Conservation (phyloP, 2,797 vertebrate genomes). For the Hippoglossus hippoglossus region DNA sequence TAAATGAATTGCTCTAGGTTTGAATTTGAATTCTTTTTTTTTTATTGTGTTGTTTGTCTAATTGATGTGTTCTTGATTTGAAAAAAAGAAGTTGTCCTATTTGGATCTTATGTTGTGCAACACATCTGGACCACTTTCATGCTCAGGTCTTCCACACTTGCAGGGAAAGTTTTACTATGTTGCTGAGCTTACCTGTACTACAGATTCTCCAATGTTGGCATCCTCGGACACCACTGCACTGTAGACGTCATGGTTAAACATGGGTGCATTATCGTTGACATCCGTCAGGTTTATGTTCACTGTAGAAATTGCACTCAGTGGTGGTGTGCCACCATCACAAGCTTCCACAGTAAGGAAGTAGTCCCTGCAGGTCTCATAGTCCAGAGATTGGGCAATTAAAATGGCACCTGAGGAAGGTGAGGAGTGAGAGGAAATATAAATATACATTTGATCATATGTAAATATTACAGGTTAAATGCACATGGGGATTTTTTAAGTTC, state of each 20-base stretch:
- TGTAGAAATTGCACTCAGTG: conserved; percentile 91
- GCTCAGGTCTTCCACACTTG: neutral
- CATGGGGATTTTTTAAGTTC: neutral
- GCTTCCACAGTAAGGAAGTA: conserved; percentile 96
- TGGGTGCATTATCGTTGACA: conserved; percentile 94
- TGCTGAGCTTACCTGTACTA: conserved; percentile 84
- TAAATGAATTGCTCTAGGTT: too few relatives aligned
- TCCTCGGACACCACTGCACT: conserved; percentile 93
- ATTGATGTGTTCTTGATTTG: too few relatives aligned
- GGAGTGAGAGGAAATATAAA: neutral
- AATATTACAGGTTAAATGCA: neutral
- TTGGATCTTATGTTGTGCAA: too few relatives aligned
- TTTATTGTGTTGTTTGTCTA: too few relatives aligned
- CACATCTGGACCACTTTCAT: too few relatives aligned
- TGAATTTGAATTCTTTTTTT: too few relatives aligned
- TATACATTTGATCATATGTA: neutral
- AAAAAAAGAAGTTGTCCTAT: too few relatives aligned
- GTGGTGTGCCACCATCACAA: conserved; percentile 91
- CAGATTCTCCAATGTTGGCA: conserved; percentile 87
- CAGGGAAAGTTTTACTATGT: neutral
- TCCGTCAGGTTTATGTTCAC: conserved; percentile 94
- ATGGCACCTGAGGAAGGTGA: conserved; percentile 85
- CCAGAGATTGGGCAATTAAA: conserved; percentile 88
- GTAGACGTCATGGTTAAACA: conserved; percentile 90
- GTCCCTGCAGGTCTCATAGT: conserved; percentile 93